A percentile compares a stretch with the other conserved stretches of the same genome.
Conservation (phyloP, 2,113 vertebrate genomes). For the Chaetodon auriga region DNA sequence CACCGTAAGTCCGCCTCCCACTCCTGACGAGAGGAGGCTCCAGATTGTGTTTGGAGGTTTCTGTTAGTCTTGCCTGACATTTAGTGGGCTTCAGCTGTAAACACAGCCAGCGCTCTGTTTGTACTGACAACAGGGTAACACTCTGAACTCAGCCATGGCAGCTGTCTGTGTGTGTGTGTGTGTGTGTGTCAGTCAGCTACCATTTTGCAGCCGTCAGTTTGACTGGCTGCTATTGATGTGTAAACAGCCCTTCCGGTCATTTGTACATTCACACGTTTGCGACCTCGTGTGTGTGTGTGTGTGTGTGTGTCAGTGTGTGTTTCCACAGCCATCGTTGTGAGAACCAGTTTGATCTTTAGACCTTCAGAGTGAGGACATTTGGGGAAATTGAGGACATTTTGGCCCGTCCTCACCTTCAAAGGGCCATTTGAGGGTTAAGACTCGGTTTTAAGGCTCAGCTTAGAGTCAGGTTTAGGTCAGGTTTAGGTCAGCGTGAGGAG, state of each 20-base stretch:
- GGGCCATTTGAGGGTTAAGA: too few relatives aligned
- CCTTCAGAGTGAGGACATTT: too few relatives aligned
- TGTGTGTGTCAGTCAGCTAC: not conserved
- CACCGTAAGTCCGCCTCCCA: slow-evolving; percentile 57
- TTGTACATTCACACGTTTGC: not conserved
- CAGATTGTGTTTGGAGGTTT: slow-evolving; percentile 14
- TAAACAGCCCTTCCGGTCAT: slow-evolving; percentile 1
- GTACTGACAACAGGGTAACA: slow-evolving; percentile 8
- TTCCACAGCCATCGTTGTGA: too few relatives aligned
- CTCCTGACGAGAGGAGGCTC: not conserved
- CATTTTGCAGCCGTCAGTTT: not conserved
- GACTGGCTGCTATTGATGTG: slow-evolving; percentile 19
- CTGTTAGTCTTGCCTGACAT: slow-evolving; percentile 29
- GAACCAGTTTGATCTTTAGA: too few relatives aligned
- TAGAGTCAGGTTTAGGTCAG: too few relatives aligned
- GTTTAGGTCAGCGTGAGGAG: too few relatives aligned
- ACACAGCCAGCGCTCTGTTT: slow-evolving; percentile 33
- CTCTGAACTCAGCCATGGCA: slow-evolving; percentile 5
- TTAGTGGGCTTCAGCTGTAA: slow-evolving; percentile 18
- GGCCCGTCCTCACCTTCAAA: too few relatives aligned
- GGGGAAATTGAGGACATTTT: too few relatives aligned
- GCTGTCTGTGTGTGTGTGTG: slow-evolving; percentile 12
- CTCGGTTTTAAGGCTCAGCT: too few relatives aligned
- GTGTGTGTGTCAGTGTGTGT: not conserved
- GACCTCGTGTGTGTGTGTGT: not conserved